Evolutionary conservation across 1,140 invertebrate species (phyloP), one percentile per base, ranked within the genome.

Genomic region (Limonius californicus): DNA sequence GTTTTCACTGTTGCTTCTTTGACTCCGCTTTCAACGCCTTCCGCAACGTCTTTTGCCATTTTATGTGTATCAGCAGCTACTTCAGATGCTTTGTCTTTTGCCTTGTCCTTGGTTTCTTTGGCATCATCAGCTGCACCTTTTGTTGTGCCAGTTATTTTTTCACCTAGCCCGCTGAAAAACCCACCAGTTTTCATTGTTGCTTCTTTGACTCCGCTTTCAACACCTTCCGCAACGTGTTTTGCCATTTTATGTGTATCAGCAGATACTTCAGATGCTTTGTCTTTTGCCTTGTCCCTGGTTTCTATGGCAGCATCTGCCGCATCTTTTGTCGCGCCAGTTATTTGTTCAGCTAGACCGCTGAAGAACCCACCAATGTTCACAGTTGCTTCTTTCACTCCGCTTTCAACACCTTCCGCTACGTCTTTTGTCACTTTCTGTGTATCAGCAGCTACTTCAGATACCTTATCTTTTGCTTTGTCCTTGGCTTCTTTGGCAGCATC

Each of bases 21-120:
- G n/a, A n/a, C n/a, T n/a, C n/a, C n/a, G n/a, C n/a, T n/a, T n/a
- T n/a, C n/a, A n/a, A n/a, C n/a, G n/a, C n/a, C n/a, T n/a, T n/a
- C n/a, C n/a, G n/a, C n/a, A n/a, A n/a, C n/a, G n/a, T n/a, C n/a
- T n/a, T n/a, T n/a, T n/a, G n/a, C n/a, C n/a, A n/a, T n/a, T n/a
- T n/a, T n/a, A n/a, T n/a, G n/a, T n/a, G n/a, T n/a, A n/a, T n/a
- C n/a, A n/a, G n/a, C n/a, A n/a, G n/a, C n/a, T n/a, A n/a, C n/a
- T n/a, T n/a, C n/a, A n/a, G n/a, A n/a, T n/a, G 18, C 21, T 21
- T 54, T n/a, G n/a, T 54, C 55, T 35, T 50, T 23, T 2, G 39
- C 21, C 16, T 16, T 23, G 35, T 55, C 55, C 21, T 58, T 58
- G 16, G 42, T 23, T 8, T 54, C 50, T 54, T 54, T 54, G n/a